Conservation (phyloP, 2,113 vertebrate genomes). For the Pipra filicauda region DNA sequence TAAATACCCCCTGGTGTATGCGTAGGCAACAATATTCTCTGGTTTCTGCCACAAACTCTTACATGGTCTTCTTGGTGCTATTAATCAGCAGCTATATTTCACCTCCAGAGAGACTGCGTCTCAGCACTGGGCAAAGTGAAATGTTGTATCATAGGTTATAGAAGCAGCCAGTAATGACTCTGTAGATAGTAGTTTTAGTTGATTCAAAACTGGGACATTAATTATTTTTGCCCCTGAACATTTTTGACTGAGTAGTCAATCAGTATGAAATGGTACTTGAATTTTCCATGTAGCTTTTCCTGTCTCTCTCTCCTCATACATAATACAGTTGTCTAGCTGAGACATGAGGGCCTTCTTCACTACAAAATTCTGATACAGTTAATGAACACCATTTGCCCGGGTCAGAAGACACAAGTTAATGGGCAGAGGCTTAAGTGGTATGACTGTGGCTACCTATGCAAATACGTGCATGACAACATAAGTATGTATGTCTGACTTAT, state of each 20-base stretch:
- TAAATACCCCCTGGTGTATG: conserved; percentile 16
- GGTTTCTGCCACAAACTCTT: conserved; percentile 9
- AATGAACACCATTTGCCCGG: neutral
- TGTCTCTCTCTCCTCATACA: neutral
- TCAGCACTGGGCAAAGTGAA: neutral
- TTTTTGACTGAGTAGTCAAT: neutral
- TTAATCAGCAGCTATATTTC: conserved; percentile 39
- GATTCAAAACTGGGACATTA: neutral
- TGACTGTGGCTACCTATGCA: neutral
- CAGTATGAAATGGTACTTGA: neutral
- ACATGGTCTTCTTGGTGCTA: neutral
- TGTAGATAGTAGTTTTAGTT: neutral
- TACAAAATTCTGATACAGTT: neutral
- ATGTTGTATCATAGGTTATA: fast-evolving
- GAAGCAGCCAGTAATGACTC: neutral
- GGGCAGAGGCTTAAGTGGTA: neutral
- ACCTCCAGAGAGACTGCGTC: neutral
- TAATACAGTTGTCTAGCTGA: neutral
- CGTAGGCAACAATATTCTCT: neutral
- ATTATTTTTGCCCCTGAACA: neutral
- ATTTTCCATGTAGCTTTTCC: neutral
- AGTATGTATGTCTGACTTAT: neutral
- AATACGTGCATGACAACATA: neutral
- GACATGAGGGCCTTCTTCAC: neutral
- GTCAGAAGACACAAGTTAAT: neutral